phyloP scores from a whole-genome alignment of 2,113 vertebrate genomes.

The Poecile atricapillus region DNA sequence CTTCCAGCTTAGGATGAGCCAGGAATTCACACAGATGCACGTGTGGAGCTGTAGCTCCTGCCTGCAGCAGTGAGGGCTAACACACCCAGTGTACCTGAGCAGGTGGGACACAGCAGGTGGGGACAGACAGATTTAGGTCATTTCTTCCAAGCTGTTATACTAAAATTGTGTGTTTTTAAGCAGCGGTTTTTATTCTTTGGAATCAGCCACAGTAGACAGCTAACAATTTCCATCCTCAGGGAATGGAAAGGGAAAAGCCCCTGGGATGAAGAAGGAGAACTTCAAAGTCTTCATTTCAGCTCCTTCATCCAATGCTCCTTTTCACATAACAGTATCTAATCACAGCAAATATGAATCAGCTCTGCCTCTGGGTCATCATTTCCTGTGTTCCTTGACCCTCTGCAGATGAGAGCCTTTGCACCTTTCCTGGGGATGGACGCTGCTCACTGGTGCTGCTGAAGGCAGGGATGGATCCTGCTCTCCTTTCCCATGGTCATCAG shows the following conservation, averaged over 20 bases:
- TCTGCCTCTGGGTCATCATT: neutral
- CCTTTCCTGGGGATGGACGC: neutral
- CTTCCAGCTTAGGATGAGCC: neutral
- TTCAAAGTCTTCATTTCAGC: neutral
- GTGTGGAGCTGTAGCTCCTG: neutral
- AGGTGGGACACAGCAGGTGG: neutral
- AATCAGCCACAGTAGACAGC: neutral
- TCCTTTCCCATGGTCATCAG: neutral
- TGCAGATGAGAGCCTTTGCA: neutral
- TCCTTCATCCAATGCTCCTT: neutral
- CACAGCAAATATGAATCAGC: neutral
- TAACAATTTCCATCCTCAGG: neutral
- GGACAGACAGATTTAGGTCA: neutral
- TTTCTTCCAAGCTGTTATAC: neutral
- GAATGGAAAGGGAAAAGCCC: fast-evolving
- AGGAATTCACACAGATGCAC: fast-evolving
- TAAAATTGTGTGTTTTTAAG: neutral
- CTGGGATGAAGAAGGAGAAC: neutral
- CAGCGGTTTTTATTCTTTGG: neutral
- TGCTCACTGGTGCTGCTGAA: neutral
- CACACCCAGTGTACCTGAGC: too few species aligned
- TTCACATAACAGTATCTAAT: neutral
- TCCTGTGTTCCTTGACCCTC: slow-evolving; percentile 3
- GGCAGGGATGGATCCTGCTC: neutral
- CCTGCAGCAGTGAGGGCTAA: neutral